Base-by-base conservation (phyloP, 1,140 invertebrate genomes). In the Hylaeus anthracinus region DNA sequence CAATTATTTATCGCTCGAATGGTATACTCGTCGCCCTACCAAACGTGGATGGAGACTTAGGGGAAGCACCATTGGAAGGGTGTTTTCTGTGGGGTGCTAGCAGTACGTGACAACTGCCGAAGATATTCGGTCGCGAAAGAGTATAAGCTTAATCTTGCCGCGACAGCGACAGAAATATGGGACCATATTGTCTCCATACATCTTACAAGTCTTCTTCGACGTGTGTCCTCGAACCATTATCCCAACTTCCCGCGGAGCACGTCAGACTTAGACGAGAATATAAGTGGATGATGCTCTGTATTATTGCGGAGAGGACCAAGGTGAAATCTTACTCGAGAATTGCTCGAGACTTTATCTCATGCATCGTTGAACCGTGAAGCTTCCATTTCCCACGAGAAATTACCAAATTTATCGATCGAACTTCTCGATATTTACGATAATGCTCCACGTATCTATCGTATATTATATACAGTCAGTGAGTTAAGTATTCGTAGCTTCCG, bases 81-180 rank as follows among this genome's bases (percentile, higher is more conserved):
- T 58, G 51, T 14, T 82, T 74, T 72, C 56, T 51, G n/a, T 77
- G 37, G 77, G 85, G 82, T 72, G 86, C 15, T 61, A 64, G 61
- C 75, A 67, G 71, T 84, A 89, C 85, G 87, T 86, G 88, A 89
- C 88, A 87, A 90, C 87, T 88, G 86, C 85, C 85, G 79, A 90
- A 87, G 88, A 90, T 89, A 87, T 87, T 88, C 77, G 77, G 81
- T 74, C 75, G 79, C 84, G 84, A 78, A 87, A 82, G 75, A 88
- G 80, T 90, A 83, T 87, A 89, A 89, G 82, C 88, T 88, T 90
- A 90, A 90, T 90, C 82, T 87, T 81, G 56, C 66, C 58, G 70
- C 79, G 88, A 86, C 85, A 88, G 88, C 74, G 75, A 86, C 73
- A 88, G 78, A 89, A 90, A 90, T 88, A 90, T 89, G 82, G 82